Evolutionary conservation across 2,113 vertebrate genomes (phyloP).

Genomic region (Plectropomus leopardus): DNA sequence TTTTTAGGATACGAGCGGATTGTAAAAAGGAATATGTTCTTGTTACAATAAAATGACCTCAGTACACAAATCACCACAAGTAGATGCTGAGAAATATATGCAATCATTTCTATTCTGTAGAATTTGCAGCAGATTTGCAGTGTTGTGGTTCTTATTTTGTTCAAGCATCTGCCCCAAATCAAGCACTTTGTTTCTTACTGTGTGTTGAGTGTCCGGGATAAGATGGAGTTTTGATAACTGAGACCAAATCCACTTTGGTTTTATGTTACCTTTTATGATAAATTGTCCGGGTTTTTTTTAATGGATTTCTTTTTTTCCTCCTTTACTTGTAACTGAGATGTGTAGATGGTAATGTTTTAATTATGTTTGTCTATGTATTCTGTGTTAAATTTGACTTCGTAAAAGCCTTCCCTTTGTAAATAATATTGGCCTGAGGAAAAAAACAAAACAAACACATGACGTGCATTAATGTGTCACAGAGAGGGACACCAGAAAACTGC

Average conservation of each 20-base stretch:
- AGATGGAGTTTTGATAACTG: constrained; percentile 9
- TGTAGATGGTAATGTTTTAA: background rate
- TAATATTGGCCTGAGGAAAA: constrained; percentile 1
- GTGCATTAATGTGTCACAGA: background rate
- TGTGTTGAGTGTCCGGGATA: constrained; percentile 1
- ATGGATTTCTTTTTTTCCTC: background rate
- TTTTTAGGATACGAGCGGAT: constrained; percentile 21
- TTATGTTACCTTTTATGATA: constrained; percentile 47
- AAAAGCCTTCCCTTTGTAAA: constrained; percentile 1
- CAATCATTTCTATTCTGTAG: constrained; percentile 59
- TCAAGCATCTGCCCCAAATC: constrained; percentile 39
- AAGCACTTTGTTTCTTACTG: constrained; percentile 65
- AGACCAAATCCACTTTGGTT: constrained; percentile 51
- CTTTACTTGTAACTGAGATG: constrained; percentile 8
- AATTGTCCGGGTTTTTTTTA: constrained; percentile 12
- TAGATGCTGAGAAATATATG: constrained; percentile 69
- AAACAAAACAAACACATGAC: background rate
- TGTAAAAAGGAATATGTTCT: constrained; percentile 33
- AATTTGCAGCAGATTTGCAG: constrained; percentile 31
- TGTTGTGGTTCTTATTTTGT: constrained; percentile 34
- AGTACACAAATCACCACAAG: constrained; percentile 29
- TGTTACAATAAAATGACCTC: constrained; percentile 45
- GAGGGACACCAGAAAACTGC: background rate
- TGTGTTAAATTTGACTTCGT: constrained; percentile 1
- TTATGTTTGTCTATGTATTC: constrained; percentile 10